Base-by-base conservation (phyloP, 2,113 vertebrate genomes). In the Thamnaconus septentrionalis region DNA sequence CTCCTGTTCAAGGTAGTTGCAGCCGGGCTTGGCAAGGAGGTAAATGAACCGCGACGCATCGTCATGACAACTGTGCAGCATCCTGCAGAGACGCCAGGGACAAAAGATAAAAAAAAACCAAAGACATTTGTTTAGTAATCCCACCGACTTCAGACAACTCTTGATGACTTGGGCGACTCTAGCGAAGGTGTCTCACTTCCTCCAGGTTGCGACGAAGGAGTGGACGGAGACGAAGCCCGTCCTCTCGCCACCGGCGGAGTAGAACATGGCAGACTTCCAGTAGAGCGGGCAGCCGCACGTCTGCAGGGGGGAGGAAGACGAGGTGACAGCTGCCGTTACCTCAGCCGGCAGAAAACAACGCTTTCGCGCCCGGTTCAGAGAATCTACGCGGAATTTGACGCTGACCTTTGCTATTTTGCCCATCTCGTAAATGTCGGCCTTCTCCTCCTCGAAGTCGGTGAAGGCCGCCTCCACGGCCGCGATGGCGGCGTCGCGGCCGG, bases 201-300 rank as follows among this genome's bases (percentile, higher is more conserved):
- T 95, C 96, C 97, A 99, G 85, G 94, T 91, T 31, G 95, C 92
- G 41, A 97, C 77, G 64, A 98, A 98, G 3, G 95, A 93, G 85
- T 94, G 95, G 77, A 94, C 94, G 3, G 96, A 95, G 18, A 95
- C 95, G 65, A 93, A 92, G 75, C 96, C 97, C 0, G 94, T 95
- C 87, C 94, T 93, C 71, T 98, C 96, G 61, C 97, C 97, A 40
- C 97, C 95, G 0, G 97, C 92, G 0, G 93, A 93, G 81, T 76
- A 93, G 85, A 99, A 99, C 93, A 99, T 92, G 31, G 96, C 88
- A 10, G 95, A 92, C 89, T 99, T 99, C 97, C 97, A 99, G 85
- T 97, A 99, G 39, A 99, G 93, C 6, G 97, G 97, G 87, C 94
- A 98, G 68, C 91, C 93, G 71, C 96, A 98, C 53, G 93, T 85